Evolutionary conservation across 2,797 vertebrate species (phyloP).

Genomic region (Acridotheres tristis): DNA sequence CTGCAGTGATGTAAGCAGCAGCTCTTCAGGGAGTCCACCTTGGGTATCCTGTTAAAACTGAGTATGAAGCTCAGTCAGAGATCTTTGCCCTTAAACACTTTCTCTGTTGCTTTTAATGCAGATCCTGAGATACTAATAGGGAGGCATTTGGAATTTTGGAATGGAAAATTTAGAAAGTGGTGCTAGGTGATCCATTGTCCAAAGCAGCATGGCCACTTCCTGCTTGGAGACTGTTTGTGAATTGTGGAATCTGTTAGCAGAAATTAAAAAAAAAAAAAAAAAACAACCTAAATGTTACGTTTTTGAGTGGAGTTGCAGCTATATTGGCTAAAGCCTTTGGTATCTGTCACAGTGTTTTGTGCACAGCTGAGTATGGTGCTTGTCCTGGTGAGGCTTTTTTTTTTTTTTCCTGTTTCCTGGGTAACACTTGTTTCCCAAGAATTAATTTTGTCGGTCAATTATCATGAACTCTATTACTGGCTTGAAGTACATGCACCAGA

Average conservation of each 20-base stretch:
- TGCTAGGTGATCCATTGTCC: not conserved
- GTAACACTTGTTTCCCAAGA: not conserved
- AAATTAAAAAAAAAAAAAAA: not conserved
- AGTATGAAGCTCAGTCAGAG: not conserved
- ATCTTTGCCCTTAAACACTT: not conserved
- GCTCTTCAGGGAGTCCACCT: not conserved
- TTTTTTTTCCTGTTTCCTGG: not conserved
- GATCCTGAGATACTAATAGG: not conserved
- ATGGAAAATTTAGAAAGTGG: not conserved
- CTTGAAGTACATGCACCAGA: not conserved
- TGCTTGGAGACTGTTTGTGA: not conserved
- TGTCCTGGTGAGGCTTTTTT: not conserved
- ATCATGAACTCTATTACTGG: not conserved
- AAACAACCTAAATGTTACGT: rapidly evolving
- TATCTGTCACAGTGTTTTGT: not conserved
- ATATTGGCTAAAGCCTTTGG: not conserved
- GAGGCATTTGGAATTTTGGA: not conserved
- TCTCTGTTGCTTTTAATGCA: not conserved
- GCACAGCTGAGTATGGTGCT: not conserved
- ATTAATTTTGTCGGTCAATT: not conserved
- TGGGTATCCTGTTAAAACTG: not conserved
- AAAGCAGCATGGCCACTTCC: not conserved
- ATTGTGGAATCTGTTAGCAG: not conserved
- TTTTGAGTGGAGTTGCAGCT: not conserved
- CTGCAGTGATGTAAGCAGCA: not conserved